phyloP scores from a whole-genome alignment of 1,140 invertebrate species.

The Drosophila mojavensis region DNA sequence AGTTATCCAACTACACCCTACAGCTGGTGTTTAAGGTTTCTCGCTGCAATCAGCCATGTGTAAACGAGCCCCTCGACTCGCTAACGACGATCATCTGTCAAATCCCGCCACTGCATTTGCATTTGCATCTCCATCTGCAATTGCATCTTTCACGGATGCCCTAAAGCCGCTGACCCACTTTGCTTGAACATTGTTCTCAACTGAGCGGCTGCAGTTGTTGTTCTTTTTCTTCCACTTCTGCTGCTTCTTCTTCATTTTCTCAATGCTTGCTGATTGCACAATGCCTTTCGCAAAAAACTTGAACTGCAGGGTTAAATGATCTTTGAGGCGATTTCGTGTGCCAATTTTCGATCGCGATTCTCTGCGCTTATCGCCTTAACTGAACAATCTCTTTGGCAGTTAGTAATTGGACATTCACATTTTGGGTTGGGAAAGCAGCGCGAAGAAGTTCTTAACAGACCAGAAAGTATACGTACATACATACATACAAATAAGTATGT shows the following conservation, averaged over 20 bases:
- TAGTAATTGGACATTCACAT: neutral
- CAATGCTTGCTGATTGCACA: slow-evolving; percentile 16
- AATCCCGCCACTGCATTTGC: slow-evolving; percentile 46
- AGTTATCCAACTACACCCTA: slow-evolving; percentile 1
- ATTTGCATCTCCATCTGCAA: neutral
- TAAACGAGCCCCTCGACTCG: slow-evolving; percentile 33
- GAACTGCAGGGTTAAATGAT: slow-evolving; percentile 57
- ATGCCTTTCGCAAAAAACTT: slow-evolving; percentile 48
- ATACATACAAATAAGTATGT: too few relatives aligned
- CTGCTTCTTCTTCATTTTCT: neutral
- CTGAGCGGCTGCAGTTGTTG: neutral
- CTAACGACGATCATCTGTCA: slow-evolving; percentile 33
- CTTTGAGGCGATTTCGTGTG: slow-evolving; percentile 35
- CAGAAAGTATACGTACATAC: too few relatives aligned
- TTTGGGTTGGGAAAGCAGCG: neutral
- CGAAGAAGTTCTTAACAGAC: neutral
- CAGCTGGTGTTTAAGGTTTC: slow-evolving; percentile 41
- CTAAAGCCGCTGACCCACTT: slow-evolving; percentile 62
- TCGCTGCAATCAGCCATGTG: slow-evolving; percentile 60
- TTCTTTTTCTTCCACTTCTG: neutral
- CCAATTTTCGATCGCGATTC: slow-evolving; percentile 23
- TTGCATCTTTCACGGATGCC: slow-evolving; percentile 36
- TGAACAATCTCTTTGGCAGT: slow-evolving; percentile 14
- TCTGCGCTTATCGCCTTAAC: slow-evolving; percentile 1
- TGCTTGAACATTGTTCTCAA: slow-evolving; percentile 64